Evolutionary conservation across 2,888 invertebrate genomes (phyloP).

Genomic region (Lasius fuliginosus): DNA sequence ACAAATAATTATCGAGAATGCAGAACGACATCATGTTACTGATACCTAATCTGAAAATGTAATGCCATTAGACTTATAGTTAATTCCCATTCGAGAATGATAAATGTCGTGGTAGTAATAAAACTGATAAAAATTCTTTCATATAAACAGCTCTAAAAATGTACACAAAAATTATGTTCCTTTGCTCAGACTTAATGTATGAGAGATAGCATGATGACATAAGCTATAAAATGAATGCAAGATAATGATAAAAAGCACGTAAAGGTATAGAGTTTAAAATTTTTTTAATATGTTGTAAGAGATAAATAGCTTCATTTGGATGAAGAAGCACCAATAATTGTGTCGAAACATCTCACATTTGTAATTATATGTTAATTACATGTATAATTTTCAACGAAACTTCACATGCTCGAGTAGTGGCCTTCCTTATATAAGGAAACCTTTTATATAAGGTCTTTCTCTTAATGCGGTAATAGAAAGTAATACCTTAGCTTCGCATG

Average conservation of each 20-base stretch:
- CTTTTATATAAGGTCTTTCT: background rate
- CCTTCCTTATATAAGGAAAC: background rate
- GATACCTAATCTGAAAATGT: conserved; percentile 42
- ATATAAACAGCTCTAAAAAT: conserved; percentile 19
- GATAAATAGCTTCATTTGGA: background rate
- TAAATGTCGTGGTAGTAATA: background rate
- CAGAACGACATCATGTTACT: conserved; percentile 55
- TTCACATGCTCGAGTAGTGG: background rate
- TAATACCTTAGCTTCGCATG: background rate
- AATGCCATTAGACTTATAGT: conserved; percentile 27
- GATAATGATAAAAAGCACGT: background rate
- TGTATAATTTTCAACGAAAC: background rate
- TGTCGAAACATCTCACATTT: background rate
- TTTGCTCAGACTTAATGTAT: background rate
- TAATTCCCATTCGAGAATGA: background rate
- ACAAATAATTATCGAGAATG: background rate
- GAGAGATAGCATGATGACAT: background rate
- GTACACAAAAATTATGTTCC: background rate
- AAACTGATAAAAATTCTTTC: background rate
- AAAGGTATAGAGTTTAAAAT: background rate
- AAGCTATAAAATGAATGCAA: background rate
- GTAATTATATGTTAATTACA: background rate
- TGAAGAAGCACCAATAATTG: background rate
- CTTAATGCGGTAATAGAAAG: background rate
- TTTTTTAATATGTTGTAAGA: background rate